phyloP scores from a whole-genome alignment of 2,888 invertebrate genomes.

The Octodonta nipae region DNA sequence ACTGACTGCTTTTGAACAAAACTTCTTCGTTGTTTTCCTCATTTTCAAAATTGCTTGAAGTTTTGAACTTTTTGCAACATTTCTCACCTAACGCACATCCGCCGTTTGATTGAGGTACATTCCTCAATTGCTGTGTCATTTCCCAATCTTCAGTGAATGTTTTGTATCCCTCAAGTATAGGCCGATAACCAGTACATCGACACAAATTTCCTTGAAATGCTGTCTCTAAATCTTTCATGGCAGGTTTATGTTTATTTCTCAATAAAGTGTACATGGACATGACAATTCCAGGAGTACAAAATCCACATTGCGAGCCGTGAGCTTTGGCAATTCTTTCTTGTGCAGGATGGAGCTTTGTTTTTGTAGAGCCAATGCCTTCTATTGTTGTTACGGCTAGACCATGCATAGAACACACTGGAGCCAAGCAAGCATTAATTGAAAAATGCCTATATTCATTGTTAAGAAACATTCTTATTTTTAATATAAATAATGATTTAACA shows the following conservation, averaged over 20 bases:
- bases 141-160: conserved; percentile 69
- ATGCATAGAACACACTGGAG: conserved; percentile 50
- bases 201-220: conserved; percentile 64
- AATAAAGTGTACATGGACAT: conserved; percentile 54
- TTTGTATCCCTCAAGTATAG: conserved; percentile 80
- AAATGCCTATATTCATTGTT: conserved; percentile 44
- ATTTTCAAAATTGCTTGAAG: conserved; percentile 9
- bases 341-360: conserved; percentile 48
- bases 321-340: conserved; percentile 45
- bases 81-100: conserved; percentile 48
- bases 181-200: conserved; percentile 84
- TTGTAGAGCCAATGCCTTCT: conserved; percentile 50
- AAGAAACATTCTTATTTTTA: too few relatives aligned
- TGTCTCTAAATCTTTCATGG: conserved; percentile 53
- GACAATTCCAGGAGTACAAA: conserved; percentile 61
- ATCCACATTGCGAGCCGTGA: conserved; percentile 32
- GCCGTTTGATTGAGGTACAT: conserved; percentile 19
- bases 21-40: conserved; percentile 26
- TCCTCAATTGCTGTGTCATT: conserved; percentile 19
- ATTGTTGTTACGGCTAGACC: conserved; percentile 54
- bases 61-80: conserved; percentile 43
- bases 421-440: conserved; percentile 77
- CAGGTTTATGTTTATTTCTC: conserved; percentile 41
- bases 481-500: too few relatives aligned
- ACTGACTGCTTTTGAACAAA: conserved; percentile 46